Percentiles rank a stretch among this genome's conserved stretches.
Conservation (phyloP, 2,113 vertebrate genomes). For the Pterocles orientalis region DNA sequence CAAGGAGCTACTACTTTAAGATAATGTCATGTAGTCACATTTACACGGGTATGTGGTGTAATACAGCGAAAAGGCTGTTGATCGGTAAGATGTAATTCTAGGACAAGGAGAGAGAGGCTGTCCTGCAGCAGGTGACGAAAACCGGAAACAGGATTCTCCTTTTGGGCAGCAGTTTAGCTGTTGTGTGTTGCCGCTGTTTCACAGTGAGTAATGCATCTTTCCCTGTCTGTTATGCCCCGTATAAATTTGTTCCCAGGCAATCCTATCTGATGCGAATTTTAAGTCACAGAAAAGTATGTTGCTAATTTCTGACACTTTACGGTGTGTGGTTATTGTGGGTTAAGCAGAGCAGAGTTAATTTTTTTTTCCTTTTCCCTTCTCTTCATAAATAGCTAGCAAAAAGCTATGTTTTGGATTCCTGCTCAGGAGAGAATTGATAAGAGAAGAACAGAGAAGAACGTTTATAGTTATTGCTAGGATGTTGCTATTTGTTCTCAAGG, state of each 20-base stretch:
- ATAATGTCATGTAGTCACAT: accelerated
- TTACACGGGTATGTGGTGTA: neutral
- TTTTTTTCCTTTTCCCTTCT: too few relatives aligned
- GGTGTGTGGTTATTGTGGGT: too few relatives aligned
- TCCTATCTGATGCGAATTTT: neutral
- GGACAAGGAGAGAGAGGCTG: neutral
- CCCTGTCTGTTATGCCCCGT: neutral
- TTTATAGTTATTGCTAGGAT: too few relatives aligned
- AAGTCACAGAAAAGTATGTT: too few relatives aligned
- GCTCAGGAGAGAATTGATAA: too few relatives aligned
- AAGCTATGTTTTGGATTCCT: too few relatives aligned
- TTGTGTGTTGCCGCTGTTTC: neutral
- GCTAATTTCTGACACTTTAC: neutral
- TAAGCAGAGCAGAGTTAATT: too few relatives aligned
- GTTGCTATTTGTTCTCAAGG: too few relatives aligned
- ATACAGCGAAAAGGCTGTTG: neutral
- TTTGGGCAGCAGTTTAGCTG: neutral
- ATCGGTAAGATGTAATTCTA: accelerated
- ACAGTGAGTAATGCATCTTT: neutral
- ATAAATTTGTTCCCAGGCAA: neutral
- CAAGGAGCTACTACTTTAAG: neutral
- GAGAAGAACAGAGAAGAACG: too few relatives aligned
- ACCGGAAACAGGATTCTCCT: neutral
- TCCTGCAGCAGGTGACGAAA: neutral
- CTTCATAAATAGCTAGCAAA: too few relatives aligned